Base-by-base conservation (phyloP, 2,888 invertebrate genomes). In the Pristionchus exspectatus region DNA sequence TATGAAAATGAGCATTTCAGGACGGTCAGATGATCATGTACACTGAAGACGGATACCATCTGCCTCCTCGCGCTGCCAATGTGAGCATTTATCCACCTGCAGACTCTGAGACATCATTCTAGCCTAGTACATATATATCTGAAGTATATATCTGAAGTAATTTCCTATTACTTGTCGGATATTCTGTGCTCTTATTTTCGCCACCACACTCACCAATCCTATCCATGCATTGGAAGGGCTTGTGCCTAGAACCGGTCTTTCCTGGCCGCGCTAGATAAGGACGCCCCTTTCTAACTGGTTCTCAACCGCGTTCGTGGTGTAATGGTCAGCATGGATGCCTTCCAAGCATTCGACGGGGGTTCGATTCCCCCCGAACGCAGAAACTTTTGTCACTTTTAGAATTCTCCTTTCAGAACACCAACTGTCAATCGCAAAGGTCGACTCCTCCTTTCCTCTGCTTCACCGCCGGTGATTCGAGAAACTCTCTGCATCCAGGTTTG, bases 381-480 rank as follows among this genome's bases (percentile, higher is more conserved):
- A 90, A 86, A 33, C 2, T 81, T 54, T 50, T 54, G 81, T 50
- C 38, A 21, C 30, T 21, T 74, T 27, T 10, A 38, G 56, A 81
- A 44, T 12, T 44, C 21, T 16, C 44, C 66, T 44, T 90, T 44
- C 81, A 91, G 90, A 91, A 92, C 83, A 74, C 91, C 14, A 92
- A 92, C 89, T 85, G 84, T 24, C 84, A 85, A 21, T 85, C 84
- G 18, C 33, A 85, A 33, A 59, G 30, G 30, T 16, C 59, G n/a
- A 85, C 44, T 33, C 84, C 84, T n/a, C n/a, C 81, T 4, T 81
- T 81, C 27, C 27, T 50, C 1, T 93, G 93, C 85, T 92, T 92
- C 90, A 86, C 90, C 21, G 90, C 91, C 16, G 93, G 93, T 5
- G 94, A 94, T 88, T 92, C 92, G 87, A 88, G 94, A 69, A 93